phyloP scores from a whole-genome alignment of 2,888 invertebrate species.

The Adela reaumurella region DNA sequence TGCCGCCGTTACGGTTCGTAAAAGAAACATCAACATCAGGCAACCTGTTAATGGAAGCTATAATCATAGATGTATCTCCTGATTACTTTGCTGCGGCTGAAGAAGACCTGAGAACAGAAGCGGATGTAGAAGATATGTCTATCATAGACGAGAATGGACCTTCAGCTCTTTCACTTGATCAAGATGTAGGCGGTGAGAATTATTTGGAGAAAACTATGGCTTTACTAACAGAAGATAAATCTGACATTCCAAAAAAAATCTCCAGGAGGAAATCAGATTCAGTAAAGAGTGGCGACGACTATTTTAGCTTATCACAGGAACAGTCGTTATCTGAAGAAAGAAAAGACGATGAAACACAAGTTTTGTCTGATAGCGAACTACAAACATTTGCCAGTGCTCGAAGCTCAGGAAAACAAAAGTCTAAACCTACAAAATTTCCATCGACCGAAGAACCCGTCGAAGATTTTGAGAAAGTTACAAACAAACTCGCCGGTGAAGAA shows the following conservation, averaged over 20 bases:
- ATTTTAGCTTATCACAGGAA: slow-evolving; percentile 61
- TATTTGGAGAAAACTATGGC: slow-evolving; percentile 50
- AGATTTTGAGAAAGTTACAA: slow-evolving; percentile 26
- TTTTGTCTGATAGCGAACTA: slow-evolving; percentile 56
- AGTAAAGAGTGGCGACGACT: slow-evolving; percentile 59
- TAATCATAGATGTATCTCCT: slow-evolving; percentile 84
- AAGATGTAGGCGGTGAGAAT: slow-evolving; percentile 50
- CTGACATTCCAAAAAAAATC: slow-evolving; percentile 54
- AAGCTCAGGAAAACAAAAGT: slow-evolving; percentile 49
- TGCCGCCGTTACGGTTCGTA: slow-evolving; percentile 82
- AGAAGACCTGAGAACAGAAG: slow-evolving; percentile 81
- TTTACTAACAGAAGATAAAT: slow-evolving; percentile 45
- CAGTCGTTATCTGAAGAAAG: slow-evolving; percentile 59
- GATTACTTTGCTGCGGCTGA: slow-evolving; percentile 77
- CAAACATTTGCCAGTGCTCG: slow-evolving; percentile 66
- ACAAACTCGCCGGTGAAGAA: slow-evolving; percentile 29
- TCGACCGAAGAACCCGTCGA: slow-evolving; percentile 29
- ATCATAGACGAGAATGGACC: slow-evolving; percentile 68
- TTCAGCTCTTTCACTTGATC: slow-evolving; percentile 45
- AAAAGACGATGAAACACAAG: slow-evolving; percentile 58
- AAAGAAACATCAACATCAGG: slow-evolving; percentile 88
- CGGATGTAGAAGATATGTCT: slow-evolving; percentile 82
- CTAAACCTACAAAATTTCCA: slow-evolving; percentile 26
- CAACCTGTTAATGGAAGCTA: slow-evolving; percentile 85
- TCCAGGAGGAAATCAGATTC: slow-evolving; percentile 66